These are phyloP conservation scores for Diogma glabrata DNA, from an alignment of 2,888 invertebrate genomes.

Conservation along the genomic window DNA sequence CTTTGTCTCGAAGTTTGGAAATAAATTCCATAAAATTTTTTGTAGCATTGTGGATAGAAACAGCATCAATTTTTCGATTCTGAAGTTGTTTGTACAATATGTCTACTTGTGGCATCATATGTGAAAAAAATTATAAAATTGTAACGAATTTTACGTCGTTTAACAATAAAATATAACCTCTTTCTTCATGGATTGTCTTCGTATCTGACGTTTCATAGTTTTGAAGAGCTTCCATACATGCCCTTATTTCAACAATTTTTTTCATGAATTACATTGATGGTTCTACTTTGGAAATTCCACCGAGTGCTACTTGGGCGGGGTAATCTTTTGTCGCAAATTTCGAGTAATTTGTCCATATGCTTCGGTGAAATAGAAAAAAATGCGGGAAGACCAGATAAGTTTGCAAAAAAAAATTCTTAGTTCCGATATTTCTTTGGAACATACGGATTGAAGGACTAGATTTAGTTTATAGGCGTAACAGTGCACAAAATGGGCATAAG, in stretches of 20 bases:
- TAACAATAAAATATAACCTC: neutral
- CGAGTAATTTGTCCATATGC: neutral
- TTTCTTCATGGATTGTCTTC: neutral
- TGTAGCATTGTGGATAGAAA: neutral
- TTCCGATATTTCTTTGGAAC: neutral
- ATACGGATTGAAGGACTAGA: no score
- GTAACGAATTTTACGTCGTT: neutral
- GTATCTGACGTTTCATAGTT: neutral
- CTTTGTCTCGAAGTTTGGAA: no score
- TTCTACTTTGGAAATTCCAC: neutral
- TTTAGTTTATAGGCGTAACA: neutral
- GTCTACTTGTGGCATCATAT: no score
- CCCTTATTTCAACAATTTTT: no score
- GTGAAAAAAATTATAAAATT: no score
- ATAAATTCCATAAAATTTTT: neutral
- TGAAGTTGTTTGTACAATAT: no score
- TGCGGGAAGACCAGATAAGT: no score
- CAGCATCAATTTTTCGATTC: no score
- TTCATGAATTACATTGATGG: neutral
- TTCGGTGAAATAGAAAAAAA: no score
- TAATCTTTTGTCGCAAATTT: neutral
- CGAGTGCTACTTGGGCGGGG: neutral
- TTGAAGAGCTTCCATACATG: no score
- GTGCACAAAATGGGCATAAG: neutral
- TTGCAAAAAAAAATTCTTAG: no score